phyloP scores from a whole-genome alignment of 2,797 vertebrate species.

The Meda fulgida region DNA sequence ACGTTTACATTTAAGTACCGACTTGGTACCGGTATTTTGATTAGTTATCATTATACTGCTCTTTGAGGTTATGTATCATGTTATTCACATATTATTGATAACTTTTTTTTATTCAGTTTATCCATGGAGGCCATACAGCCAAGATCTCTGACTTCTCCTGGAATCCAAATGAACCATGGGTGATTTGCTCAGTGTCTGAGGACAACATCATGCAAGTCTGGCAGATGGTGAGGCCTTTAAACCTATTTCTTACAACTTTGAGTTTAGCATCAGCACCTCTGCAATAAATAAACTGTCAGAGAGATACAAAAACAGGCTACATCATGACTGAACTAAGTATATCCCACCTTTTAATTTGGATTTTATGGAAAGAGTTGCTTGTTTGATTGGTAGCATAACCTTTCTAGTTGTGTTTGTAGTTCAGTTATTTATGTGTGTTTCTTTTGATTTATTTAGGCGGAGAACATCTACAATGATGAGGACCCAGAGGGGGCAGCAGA shows the following conservation, averaged over 20 bases:
- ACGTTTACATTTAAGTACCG: too few species aligned
- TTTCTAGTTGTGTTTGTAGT: not conserved
- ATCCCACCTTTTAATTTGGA: not conserved
- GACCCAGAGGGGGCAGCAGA: conserved; percentile 95
- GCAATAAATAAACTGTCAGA: not conserved
- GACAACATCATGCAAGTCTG: conserved; percentile 98
- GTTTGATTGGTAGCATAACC: not conserved
- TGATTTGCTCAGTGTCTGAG: conserved; percentile 96
- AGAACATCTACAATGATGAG: conserved; percentile 98
- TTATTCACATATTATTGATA: not conserved
- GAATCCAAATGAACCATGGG: conserved; percentile 97
- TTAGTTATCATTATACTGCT: not conserved
- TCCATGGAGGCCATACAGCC: conserved; percentile 93
- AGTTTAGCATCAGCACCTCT: not conserved
- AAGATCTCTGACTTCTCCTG: conserved; percentile 97
- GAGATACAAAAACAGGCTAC: too few species aligned
- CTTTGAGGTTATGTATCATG: not conserved
- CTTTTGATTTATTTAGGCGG: conserved; percentile 80
- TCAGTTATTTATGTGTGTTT: not conserved
- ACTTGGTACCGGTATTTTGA: too few species aligned
- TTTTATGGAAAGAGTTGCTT: not conserved
- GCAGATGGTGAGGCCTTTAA: conserved; percentile 86
- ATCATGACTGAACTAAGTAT: too few species aligned
- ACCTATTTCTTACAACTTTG: not conserved
- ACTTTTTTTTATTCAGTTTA: conserved; percentile 78